A percentile compares a stretch with the other conserved stretches of the same genome.
phyloP scores from a whole-genome alignment of 2,113 vertebrate genomes.

The Turdus rufiventris region DNA sequence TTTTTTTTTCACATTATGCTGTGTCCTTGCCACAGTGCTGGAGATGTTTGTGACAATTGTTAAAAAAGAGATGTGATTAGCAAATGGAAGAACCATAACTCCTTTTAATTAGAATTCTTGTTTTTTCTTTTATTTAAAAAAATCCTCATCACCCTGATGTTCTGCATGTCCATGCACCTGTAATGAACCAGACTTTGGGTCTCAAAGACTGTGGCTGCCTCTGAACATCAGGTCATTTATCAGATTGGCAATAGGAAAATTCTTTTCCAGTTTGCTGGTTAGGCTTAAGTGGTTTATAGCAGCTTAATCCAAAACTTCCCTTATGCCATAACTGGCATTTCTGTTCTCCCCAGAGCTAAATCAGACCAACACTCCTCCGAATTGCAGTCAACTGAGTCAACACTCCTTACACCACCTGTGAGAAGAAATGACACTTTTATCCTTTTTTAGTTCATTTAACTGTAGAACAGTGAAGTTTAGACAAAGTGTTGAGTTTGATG shows the following conservation, averaged over 20 bases:
- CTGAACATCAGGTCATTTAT: not conserved
- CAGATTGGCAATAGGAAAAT: not conserved
- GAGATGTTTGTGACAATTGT: not conserved
- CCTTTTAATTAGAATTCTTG: not conserved
- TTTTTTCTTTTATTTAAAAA: not conserved
- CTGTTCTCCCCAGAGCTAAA: not conserved
- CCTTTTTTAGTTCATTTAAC: not conserved
- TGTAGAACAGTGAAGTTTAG: not conserved
- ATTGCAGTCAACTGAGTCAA: not conserved
- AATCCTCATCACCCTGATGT: not conserved
- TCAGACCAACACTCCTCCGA: not conserved
- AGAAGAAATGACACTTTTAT: not conserved
- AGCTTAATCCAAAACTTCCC: not conserved
- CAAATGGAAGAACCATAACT: not conserved
- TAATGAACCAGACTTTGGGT: not conserved
- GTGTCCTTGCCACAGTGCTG: not conserved
- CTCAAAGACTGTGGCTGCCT: not conserved
- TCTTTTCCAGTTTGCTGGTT: not conserved
- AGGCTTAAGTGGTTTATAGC: not conserved
- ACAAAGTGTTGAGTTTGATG: not conserved
- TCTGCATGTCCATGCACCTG: not conserved
- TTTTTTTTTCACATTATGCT: not conserved
- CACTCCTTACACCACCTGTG: not conserved
- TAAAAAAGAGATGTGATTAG: not conserved
- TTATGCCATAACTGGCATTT: not conserved